Conservation (phyloP, 1,140 invertebrate genomes). For the Ips nitidus region DNA sequence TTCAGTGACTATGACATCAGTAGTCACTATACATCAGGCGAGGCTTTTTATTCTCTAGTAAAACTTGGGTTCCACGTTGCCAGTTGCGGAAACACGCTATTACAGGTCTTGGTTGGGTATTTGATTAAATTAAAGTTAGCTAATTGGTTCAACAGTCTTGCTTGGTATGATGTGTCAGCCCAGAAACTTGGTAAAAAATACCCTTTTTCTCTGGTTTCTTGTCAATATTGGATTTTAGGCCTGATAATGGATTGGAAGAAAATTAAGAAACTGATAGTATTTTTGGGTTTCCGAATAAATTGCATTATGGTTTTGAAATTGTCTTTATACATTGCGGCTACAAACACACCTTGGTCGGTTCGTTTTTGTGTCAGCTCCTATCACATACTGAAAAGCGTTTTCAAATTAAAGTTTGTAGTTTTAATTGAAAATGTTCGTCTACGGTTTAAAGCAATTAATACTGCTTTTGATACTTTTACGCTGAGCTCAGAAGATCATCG, state of each 20-base stretch:
- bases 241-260: not conserved
- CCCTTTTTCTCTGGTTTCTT: not conserved
- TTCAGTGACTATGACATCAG: too few species aligned
- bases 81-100: not conserved
- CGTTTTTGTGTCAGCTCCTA: not conserved
- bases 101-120: not conserved
- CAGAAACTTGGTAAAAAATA: not conserved
- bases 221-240: not conserved
- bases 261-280: not conserved
- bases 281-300: not conserved
- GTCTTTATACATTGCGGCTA: not conserved
- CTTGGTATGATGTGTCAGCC: not conserved
- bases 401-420: not conserved
- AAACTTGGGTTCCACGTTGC: not conserved
- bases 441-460: not conserved
- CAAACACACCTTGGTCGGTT: not conserved
- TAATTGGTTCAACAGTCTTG: constrained; percentile 10
- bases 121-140: not conserved
- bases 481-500: not conserved
- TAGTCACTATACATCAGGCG: not conserved
- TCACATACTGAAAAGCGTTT: not conserved
- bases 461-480: not conserved
- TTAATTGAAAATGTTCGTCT: not conserved
- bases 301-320: not conserved
- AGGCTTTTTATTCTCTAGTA: not conserved